These are phyloP conservation scores for Ophonus ardosiacus DNA, from an alignment of 2,888 invertebrate genomes.

Conservation along the genomic window DNA sequence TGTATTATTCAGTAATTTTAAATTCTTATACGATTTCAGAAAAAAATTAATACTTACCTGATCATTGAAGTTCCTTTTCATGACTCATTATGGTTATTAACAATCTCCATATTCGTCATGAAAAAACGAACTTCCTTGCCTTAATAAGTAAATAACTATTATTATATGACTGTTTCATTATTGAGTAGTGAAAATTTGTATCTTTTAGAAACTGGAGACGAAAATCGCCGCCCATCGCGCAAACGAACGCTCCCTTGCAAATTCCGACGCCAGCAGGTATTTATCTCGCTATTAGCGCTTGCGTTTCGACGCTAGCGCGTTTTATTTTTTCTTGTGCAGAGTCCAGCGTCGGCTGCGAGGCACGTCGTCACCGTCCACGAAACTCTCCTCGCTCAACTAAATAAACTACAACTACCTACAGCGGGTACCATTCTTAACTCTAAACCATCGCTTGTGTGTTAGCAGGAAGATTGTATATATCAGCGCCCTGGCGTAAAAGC, in stretches of 20 bases:
- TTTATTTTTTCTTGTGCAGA: constrained; percentile 30
- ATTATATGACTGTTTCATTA: neutral
- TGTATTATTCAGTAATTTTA: too few species aligned
- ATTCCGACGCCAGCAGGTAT: constrained; percentile 54
- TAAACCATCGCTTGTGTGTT: constrained; percentile 13
- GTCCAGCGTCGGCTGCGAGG: constrained; percentile 54
- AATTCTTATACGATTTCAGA: too few species aligned
- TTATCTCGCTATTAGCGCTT: neutral
- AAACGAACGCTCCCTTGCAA: constrained; percentile 53
- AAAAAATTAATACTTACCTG: too few species aligned
- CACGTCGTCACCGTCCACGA: constrained; percentile 61
- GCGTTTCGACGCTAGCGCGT: neutral
- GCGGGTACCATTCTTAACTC: neutral
- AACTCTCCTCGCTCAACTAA: constrained; percentile 53
- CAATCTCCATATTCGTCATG: too few species aligned
- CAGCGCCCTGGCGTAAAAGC: neutral
- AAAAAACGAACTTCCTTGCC: too few species aligned
- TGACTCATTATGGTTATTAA: too few species aligned
- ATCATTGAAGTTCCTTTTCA: too few species aligned
- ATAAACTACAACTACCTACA: neutral
- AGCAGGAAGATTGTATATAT: neutral
- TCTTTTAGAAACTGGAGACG: constrained; percentile 59
- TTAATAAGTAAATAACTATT: too few species aligned
- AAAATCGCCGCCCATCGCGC: constrained; percentile 62
- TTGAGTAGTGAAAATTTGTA: neutral